Evolutionary conservation across 2,113 vertebrate species (phyloP), one percentile per base, ranked within the genome.

Genomic region (Leuciscus idus): DNA sequence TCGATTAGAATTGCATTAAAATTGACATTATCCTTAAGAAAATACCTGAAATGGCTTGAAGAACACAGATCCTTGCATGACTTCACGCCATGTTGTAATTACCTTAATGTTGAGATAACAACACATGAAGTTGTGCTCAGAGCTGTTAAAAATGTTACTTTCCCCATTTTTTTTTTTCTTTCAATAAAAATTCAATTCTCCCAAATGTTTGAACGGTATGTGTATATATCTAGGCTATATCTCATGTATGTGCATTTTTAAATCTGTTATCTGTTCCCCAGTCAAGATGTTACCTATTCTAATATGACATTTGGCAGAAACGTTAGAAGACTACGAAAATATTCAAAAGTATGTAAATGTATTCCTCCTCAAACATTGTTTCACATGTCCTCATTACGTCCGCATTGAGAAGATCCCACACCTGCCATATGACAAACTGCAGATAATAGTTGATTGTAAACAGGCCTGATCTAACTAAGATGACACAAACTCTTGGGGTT

Each of bases 331-430:
- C 73, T 79, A 84, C 43, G 84, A 75, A 87, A 90, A 90, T 88
- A 88, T 84, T 89, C 64, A 84, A 85, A 87, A 85, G 64, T 89
- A 90, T 91, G 85, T 86, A 87, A 90, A 90, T 90, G 70, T 81
- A 89, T 90, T 89, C 87, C 84, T 85, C 85, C 73, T 84, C 85
- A 82, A 85, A 85, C 83, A 84, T 87, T 89, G 83, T 90, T 89
- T 88, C 81, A 88, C 81, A 76, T 87, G 88, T 90, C 87, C 93
- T 95, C 93, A 94, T 94, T 94, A 95, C 89, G 92, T 94, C 92
- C 90, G 88, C 90, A 89, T 92, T 93, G 90, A 94, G 93, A 91
- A 91, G 89, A 91, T 92, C 91, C 91, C 88, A 92, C 91, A 94
- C 92, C 93, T 95, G 94, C 93, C 93, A 94, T 89, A 90, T 91